Base-by-base conservation (phyloP, 2,888 invertebrate species). In the Oxystoma pomonae region DNA sequence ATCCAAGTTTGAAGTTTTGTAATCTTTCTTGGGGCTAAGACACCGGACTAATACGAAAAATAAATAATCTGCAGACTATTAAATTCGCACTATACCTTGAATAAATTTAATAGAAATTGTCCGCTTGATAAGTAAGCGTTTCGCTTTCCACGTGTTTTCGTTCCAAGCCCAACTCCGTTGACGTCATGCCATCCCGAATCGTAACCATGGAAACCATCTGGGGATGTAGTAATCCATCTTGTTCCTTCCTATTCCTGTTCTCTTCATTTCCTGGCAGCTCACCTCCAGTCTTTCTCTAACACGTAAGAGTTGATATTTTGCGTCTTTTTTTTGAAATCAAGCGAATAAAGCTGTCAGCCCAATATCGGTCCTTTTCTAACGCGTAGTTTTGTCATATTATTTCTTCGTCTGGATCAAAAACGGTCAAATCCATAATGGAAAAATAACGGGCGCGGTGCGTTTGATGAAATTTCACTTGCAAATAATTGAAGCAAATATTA, bases 181-280 rank as follows among this genome's bases (percentile, higher is more conserved):
- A 76, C 76, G 76, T 76, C 75, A 76, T 74, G 70, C 35, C 35
- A 68, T 72, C 75, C 76, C 75, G 75, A 75, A 76, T 71, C 72
- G 77, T 78, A 67, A 70, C 76, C 72, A 77, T 77, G 75, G 76
- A 73, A 75, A 78, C 78, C 76, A 76, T 77, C 78, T 76, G 76
- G 78, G 78, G 77, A 77, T 77, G 76, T 75, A 72, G 76, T 74
- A 72, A 74, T 75, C 74, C 73, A 73, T 75, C 75, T 75, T 74
- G 75, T 75, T 76, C 73, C 70, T 72, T 74, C 74, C 74, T 70
- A 66, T 70, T 72, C 68, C 67, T 65, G 58, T 67, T 66, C 63
- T 66, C 73, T 74, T 12, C 35, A 74, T 72, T 74, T 76, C 73
- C 71, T 72, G 72, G 53, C 35, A 35, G 35, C 35, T 12, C 3